A percentile compares a stretch with the other conserved stretches of the same genome.
phyloP scores from a whole-genome alignment of 2,113 vertebrate species.

The Ciconia maguari region DNA sequence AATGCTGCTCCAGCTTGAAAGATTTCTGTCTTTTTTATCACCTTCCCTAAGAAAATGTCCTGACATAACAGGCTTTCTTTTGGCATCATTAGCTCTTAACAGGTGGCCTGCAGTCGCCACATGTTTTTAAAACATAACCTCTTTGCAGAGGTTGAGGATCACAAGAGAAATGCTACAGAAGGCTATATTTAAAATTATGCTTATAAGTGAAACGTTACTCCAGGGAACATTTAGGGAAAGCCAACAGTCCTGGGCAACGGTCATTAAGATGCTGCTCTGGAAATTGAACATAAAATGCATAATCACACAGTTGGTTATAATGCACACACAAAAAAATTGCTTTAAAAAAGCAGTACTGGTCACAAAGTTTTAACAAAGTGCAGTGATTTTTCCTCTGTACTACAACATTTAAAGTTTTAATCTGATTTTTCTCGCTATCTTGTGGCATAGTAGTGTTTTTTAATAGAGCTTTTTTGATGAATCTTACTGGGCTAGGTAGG shows the following conservation, averaged over 20 bases:
- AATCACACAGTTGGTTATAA: background rate
- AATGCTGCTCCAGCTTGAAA: constrained; percentile 16
- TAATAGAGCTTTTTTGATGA: background rate
- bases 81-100: constrained; percentile 46
- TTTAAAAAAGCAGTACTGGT: background rate
- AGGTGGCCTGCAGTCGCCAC: constrained; percentile 12
- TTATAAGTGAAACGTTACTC: constrained; percentile 45
- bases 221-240: constrained; percentile 21
- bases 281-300: constrained; percentile 15
- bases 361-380: background rate
- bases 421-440: background rate
- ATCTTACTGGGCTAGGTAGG: background rate
- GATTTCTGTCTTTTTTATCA: constrained; percentile 42
- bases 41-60: constrained; percentile 32
- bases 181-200: constrained; percentile 33
- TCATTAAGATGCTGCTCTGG: constrained; percentile 40
- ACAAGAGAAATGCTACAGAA: constrained; percentile 12
- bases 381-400: background rate
- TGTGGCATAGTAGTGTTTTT: background rate
- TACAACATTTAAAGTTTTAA: background rate
- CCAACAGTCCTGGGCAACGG: background rate
- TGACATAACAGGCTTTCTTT: constrained; percentile 36
- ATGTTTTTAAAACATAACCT: constrained; percentile 49
- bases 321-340: background rate
- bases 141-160: constrained; percentile 22